Evolutionary conservation across 2,797 vertebrate genomes (phyloP), one percentile per base, ranked within the genome.

Genomic region (Apodemus agrarius): DNA sequence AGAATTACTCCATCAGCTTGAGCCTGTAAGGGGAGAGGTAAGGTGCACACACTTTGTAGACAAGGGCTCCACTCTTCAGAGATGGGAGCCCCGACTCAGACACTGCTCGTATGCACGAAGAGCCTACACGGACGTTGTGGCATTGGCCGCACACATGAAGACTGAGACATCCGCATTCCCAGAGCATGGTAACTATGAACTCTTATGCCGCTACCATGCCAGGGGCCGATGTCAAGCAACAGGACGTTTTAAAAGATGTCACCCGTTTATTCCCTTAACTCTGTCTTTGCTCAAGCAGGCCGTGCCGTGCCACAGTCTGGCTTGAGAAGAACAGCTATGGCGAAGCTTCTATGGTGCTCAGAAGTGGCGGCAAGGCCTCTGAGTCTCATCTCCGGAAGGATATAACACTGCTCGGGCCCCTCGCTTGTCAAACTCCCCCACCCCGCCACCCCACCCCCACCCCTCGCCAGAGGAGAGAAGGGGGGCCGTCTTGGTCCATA

Each of bases 21-120:
- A 83, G 87, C 8, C 93, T 85, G 46, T 61, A 72, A 49, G 88
- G 91, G 96, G 1, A 80, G 65, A 97, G 97, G 96, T 96, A 97
- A 97, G 93, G 86, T 31, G 67, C 24, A 93, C 94, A 95, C 52
- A 96, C 89, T 92, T 96, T 93, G 83, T 26, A 89, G 93, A 95
- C 89, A 85, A 96, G 88, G 49, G 74, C 65, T 92, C 95, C 67
- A 78, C 96, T 95, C 93, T 92, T 96, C 46, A 90, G 86, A 92
- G 88, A 89, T 46, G 40, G 65, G 76, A 95, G 79, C 49, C 43
- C 52, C 2, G 19, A 87, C 7, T 67, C 57, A 81, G 95, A 80
- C 81, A 12, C 57, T 78, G 76, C 61, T n/a, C 13, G 17, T 31
- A 59, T 91, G 96, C 89, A 40, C 85, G 57, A 26, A 46, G 75